phyloP scores from a whole-genome alignment of 2,797 vertebrate genomes.

The Natrix natrix region DNA sequence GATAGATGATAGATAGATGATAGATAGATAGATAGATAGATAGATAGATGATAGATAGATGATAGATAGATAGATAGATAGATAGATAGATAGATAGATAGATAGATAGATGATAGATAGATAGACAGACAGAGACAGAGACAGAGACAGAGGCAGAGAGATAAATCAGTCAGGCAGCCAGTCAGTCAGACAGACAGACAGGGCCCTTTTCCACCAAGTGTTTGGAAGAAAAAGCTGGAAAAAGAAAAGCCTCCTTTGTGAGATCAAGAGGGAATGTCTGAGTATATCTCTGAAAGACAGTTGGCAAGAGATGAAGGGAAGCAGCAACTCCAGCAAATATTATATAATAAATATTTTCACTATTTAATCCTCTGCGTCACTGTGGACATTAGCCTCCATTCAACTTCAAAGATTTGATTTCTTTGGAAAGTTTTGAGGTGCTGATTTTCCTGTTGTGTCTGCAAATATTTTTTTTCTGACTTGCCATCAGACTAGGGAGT shows the following conservation, averaged over 20 bases:
- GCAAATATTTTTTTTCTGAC: conserved; percentile 5
- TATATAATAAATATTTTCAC: conserved; percentile 53
- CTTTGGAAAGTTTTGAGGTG: conserved; percentile 51
- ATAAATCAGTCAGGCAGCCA: too few relatives aligned
- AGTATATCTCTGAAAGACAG: conserved; percentile 58
- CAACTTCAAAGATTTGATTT: conserved; percentile 42
- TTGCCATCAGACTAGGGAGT: background rate
- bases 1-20: too few relatives aligned
- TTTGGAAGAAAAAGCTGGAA: conserved; percentile 4
- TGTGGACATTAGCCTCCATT: conserved; percentile 52
- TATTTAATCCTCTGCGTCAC: conserved; percentile 58
- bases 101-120: too few relatives aligned
- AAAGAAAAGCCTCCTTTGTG: conserved; percentile 33
- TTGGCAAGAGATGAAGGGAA: conserved; percentile 63
- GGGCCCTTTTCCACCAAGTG: conserved; percentile 20
- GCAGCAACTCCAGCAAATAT: conserved; percentile 48
- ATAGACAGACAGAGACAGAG: too few relatives aligned
- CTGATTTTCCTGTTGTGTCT: background rate
- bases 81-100: too few relatives aligned
- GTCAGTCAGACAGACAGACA: too few relatives aligned
- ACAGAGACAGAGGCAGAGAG: too few relatives aligned
- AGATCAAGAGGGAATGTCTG: conserved; percentile 59
- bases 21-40: too few relatives aligned
- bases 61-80: too few relatives aligned
- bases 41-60: too few relatives aligned